These are phyloP conservation scores for Cydia amplana DNA, from an alignment of 1,140 invertebrate species.

Conservation along the genomic window DNA sequence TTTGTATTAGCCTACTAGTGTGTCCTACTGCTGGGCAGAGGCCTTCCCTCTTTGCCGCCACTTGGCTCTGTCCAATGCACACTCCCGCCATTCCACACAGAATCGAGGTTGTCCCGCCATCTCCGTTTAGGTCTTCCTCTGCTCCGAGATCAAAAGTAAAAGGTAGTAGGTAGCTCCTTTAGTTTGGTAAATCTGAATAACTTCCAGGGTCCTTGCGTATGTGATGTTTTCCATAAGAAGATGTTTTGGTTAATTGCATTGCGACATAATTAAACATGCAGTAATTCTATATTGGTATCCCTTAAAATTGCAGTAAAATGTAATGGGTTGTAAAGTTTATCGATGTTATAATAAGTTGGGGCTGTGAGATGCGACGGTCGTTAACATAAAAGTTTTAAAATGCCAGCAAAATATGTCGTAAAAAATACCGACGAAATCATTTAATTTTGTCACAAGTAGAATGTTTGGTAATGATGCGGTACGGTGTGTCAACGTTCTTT, in stretches of 20 bases:
- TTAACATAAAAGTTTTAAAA: neutral
- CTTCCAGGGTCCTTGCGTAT: neutral
- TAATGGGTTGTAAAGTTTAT: conserved; percentile 56
- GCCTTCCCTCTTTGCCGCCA: too few species aligned
- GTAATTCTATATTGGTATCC: conserved; percentile 41
- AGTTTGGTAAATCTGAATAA: neutral
- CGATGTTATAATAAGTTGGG: conserved; percentile 43
- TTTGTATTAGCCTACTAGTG: too few species aligned
- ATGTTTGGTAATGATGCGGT: neutral
- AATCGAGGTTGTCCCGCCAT: too few species aligned
- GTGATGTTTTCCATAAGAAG: neutral
- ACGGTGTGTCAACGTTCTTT: neutral
- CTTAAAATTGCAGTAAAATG: conserved; percentile 52
- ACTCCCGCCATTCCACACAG: too few species aligned
- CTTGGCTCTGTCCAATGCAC: too few species aligned
- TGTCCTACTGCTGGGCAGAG: too few species aligned
- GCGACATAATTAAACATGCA: conserved; percentile 43
- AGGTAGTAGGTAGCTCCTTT: neutral
- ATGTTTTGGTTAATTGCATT: neutral
- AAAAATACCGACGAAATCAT: neutral
- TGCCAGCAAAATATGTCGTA: neutral
- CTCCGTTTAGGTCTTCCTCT: too few species aligned
- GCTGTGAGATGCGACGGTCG: neutral
- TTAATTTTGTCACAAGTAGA: conserved; percentile 2
- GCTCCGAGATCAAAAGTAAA: too few species aligned